Conservation (phyloP, 2,888 invertebrate species). For the Papilio demoleus region DNA sequence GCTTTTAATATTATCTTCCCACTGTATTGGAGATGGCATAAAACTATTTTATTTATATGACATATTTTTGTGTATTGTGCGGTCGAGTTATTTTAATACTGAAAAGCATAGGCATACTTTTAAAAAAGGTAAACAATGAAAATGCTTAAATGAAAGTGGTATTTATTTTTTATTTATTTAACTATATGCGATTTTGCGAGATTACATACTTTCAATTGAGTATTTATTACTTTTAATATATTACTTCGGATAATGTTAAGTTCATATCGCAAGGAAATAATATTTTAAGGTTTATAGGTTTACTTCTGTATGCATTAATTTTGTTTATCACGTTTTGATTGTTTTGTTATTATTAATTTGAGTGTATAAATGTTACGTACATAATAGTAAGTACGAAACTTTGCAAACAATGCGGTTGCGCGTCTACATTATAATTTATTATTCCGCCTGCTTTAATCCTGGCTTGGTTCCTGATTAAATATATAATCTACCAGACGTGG, state of each 20-base stretch:
- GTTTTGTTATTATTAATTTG: slow-evolving; percentile 33
- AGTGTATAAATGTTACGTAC: slow-evolving; percentile 30
- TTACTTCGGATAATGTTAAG: no score
- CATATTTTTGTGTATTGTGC: neutral
- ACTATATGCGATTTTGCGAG: no score
- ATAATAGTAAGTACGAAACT: slow-evolving; percentile 38
- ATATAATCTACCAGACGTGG: slow-evolving; percentile 56
- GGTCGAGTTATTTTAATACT: neutral
- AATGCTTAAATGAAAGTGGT: no score
- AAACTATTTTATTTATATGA: neutral
- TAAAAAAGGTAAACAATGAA: neutral
- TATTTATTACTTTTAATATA: no score
- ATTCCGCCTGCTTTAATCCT: slow-evolving; percentile 47
- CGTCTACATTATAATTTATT: slow-evolving; percentile 37
- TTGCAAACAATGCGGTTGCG: slow-evolving; percentile 40
- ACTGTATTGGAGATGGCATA: neutral
- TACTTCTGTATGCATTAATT: slow-evolving; percentile 31
- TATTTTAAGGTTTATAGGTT: neutral
- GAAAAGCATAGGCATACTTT: no score
- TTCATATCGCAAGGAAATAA: neutral
- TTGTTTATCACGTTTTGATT: slow-evolving; percentile 17
- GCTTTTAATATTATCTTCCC: slow-evolving; percentile 12
- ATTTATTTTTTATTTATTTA: no score
- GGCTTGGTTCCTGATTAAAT: slow-evolving; percentile 59
- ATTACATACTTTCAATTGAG: no score